phyloP scores from a whole-genome alignment of 2,113 vertebrate genomes.

The Oryzias celebensis region DNA sequence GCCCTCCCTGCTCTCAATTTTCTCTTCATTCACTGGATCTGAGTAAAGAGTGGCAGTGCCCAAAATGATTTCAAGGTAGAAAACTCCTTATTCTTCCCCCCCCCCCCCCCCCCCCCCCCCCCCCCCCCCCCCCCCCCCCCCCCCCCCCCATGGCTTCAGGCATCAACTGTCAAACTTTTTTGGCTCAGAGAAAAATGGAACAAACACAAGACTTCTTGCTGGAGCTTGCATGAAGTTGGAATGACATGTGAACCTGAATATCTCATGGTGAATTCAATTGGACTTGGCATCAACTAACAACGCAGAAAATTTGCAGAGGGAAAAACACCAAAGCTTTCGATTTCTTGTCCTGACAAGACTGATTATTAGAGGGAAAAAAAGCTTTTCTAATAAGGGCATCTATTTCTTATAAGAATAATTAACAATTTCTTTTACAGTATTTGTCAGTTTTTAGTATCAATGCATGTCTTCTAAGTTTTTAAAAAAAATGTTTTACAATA shows the following conservation, averaged over 20 bases:
- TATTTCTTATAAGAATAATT: background rate
- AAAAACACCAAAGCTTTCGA: constrained; percentile 42
- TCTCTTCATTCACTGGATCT: constrained; percentile 32
- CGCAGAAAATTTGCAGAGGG: constrained; percentile 33
- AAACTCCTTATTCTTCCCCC: constrained; percentile 24
- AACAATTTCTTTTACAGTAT: no score
- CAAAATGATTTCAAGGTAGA: constrained; percentile 40
- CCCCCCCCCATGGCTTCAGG: constrained; percentile 32
- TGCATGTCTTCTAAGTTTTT: no score
- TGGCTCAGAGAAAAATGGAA: constrained; percentile 31
- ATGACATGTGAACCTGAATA: constrained; percentile 48
- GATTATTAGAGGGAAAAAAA: constrained; percentile 62
- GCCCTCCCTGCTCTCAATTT: constrained; percentile 14
- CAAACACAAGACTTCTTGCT: constrained; percentile 50
- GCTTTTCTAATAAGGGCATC: constrained; percentile 46
- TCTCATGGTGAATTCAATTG: constrained; percentile 41
- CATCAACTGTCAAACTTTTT: constrained; percentile 50
- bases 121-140: constrained; percentile 20
- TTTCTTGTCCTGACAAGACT: constrained; percentile 58
- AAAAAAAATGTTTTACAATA: background rate
- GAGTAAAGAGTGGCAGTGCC: constrained; percentile 24
- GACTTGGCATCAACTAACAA: constrained; percentile 47
- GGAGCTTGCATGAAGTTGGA: constrained; percentile 29
- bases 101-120: constrained; percentile 20
- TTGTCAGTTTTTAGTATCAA: no score